These are phyloP conservation scores for Pasiphila rectangulata DNA, from an alignment of 2,888 invertebrate species.

Conservation along the genomic window DNA sequence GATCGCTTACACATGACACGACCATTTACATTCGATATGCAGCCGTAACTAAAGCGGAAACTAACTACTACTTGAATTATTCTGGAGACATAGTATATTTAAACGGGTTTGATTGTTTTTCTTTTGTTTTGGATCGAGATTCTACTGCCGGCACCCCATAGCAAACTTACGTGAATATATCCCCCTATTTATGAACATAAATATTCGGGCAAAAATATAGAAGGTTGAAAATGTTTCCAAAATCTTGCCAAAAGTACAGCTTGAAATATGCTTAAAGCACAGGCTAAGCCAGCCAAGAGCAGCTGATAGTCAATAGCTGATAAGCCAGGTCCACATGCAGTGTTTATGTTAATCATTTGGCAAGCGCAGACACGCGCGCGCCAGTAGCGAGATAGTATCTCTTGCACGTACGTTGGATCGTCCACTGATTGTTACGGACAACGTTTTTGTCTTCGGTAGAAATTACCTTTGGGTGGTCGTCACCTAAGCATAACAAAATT, in stretches of 20 bases:
- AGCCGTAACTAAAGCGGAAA: constrained; percentile 16
- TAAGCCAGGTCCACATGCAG: constrained; percentile 5
- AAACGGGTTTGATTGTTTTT: no score
- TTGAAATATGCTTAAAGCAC: background rate
- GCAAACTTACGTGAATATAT: no score
- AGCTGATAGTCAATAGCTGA: constrained; percentile 11
- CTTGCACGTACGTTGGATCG: background rate
- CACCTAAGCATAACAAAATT: no score
- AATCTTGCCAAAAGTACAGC: background rate
- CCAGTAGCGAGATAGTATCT: constrained; percentile 4
- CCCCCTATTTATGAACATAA: no score
- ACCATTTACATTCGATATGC: constrained; percentile 24
- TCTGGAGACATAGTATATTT: no score
- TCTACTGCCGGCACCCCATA: no score
- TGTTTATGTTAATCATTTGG: constrained; percentile 18
- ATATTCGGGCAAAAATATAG: no score
- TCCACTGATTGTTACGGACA: background rate
- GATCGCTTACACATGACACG: constrained; percentile 12
- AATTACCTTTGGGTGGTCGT: no score
- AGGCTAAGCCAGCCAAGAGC: constrained; percentile 7
- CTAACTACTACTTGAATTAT: no score
- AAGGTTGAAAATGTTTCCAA: no score
- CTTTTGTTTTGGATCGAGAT: background rate
- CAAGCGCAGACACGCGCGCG: constrained; percentile 11
- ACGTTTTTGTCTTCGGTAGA: background rate